Evolutionary conservation across 1,140 invertebrate species (phyloP), one percentile per base, ranked within the genome.

Genomic region (Aphis craccivora): DNA sequence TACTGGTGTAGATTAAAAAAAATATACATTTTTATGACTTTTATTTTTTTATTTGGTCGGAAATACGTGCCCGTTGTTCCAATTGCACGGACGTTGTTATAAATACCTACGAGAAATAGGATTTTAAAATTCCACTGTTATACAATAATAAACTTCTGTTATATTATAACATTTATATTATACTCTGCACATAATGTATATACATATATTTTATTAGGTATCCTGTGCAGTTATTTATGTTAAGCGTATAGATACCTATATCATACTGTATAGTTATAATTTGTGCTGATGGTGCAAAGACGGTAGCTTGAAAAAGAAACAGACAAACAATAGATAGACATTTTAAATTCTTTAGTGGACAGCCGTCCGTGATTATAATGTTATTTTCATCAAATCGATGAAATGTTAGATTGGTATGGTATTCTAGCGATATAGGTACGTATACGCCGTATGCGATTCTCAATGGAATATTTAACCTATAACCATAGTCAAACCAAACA

Each of bases 41-140:
- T 67, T 40, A 25, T 55, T 60, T 55, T 90, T 90, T 60, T 90
- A 55, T 51, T 90, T 51, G 11, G 89, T 90, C 14, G 55, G 53
- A 90, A 90, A 90, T 90, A 90, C 53, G 89, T 90, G 89, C 55
- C 18, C 53, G 55, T 90, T 40, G 37, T 90, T 67, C 5, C 53
- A 90, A 90, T 67, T 40, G 55, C 37, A 9, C 53, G 53, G 35
- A 90, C 25, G 53, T 90, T 40, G 89, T 43, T 43, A 40, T 40
- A 84, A 43, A 90, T 67, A 43, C 53, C 23, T 60, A 90, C 25
- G 1, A 90, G 9, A 67, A 90, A 18, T 67, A 18, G 25, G 35
- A 90, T 90, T 67, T 67, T 60, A 43, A 90, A 90, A 90, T 90
- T 90, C 55, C 37, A 67, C 25, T 43, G 89, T 90, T 90, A 67